Conservation (phyloP, 2,797 vertebrate genomes). For the Danio albolineatus region DNA sequence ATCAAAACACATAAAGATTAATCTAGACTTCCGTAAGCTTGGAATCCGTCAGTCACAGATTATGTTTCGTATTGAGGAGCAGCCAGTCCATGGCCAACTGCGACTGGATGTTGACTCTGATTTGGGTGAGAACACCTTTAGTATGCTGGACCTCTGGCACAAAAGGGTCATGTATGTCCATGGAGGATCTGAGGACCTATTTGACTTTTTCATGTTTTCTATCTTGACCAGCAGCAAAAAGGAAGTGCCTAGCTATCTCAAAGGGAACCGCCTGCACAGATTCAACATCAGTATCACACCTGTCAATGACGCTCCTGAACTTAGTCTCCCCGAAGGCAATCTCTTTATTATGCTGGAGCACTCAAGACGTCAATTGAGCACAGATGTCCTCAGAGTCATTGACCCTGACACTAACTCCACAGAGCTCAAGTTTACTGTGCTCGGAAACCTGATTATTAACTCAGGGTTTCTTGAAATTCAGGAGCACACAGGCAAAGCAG, state of each 20-base stretch:
- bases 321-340: slow-evolving; percentile 84
- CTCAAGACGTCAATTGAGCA: slow-evolving; percentile 81
- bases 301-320: slow-evolving; percentile 86
- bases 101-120: slow-evolving; percentile 73
- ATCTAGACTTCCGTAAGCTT: slow-evolving; percentile 81
- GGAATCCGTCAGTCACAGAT: slow-evolving; percentile 84
- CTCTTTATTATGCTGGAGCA: slow-evolving; percentile 84
- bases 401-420: slow-evolving; percentile 84
- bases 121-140: slow-evolving; percentile 78
- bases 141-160: slow-evolving; percentile 84
- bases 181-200: slow-evolving; percentile 84
- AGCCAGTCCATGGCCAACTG: slow-evolving; percentile 83
- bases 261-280: slow-evolving; percentile 74
- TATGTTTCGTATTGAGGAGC: slow-evolving; percentile 82
- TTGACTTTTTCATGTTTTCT: slow-evolving; percentile 87
- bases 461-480: slow-evolving; percentile 85
- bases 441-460: slow-evolving; percentile 82
- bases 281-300: slow-evolving; percentile 84
- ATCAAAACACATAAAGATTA: slow-evolving; percentile 85
- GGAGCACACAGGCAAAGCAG: slow-evolving; percentile 75
- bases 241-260: slow-evolving; percentile 74
- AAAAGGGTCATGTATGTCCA: slow-evolving; percentile 86
- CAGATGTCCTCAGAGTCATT: slow-evolving; percentile 76
- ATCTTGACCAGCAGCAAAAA: slow-evolving; percentile 80
- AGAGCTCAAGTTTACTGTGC: slow-evolving; percentile 81